Percentiles rank a stretch among this genome's conserved stretches.
These are phyloP conservation scores for Incurvaria masculella DNA, from an alignment of 2,888 invertebrate genomes.

Conservation along the genomic window DNA sequence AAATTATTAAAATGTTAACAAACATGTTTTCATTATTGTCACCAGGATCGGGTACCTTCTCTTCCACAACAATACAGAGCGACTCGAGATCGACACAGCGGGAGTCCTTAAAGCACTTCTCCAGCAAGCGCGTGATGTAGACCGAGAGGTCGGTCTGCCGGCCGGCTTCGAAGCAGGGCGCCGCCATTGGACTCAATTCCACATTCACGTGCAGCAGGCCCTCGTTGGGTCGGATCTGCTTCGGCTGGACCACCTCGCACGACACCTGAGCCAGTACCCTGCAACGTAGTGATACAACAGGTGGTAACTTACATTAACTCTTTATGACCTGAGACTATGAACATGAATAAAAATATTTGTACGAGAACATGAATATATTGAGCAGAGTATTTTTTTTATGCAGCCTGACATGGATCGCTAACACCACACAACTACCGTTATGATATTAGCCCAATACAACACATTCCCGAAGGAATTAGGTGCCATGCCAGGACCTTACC, in stretches of 20 bases:
- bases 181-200: conserved; percentile 83
- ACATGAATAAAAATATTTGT: no score
- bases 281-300: conserved; percentile 20
- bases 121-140: conserved; percentile 75
- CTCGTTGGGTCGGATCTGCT: conserved; percentile 83
- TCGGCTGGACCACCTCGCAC: conserved; percentile 83
- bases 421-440: no score
- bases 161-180: conserved; percentile 78
- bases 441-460: no score
- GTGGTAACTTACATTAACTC: no score
- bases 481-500: no score
- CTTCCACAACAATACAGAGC: conserved; percentile 89
- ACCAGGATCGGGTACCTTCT: conserved; percentile 61
- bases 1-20: neutral
- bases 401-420: no score
- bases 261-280: conserved; percentile 86
- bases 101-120: conserved; percentile 88
- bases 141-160: conserved; percentile 70
- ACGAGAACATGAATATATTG: no score
- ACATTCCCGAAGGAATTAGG: no score
- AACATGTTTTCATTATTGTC: neutral
- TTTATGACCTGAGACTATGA: no score
- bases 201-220: conserved; percentile 83
- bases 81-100: conserved; percentile 91
- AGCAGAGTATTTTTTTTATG: no score